A percentile compares a stretch with the other conserved stretches of the same genome.
These are phyloP conservation scores for Heliocidaris tuberculata DNA, from an alignment of 35 echinoderm and acorn worm species.

Conservation along the genomic window DNA sequence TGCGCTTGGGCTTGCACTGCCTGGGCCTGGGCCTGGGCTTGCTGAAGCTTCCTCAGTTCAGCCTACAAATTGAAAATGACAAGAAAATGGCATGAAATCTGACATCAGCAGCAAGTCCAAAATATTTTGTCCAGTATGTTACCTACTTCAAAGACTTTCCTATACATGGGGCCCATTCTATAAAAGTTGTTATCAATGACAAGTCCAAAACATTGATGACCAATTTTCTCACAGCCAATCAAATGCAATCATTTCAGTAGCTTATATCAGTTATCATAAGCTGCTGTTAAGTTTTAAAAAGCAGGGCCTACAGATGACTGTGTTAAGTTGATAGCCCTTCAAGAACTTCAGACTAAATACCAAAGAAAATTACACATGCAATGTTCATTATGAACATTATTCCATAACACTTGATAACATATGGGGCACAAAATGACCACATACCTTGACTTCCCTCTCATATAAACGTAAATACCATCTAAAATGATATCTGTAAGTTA, in stretches of 20 bases:
- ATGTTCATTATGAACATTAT: neutral
- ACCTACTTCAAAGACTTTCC: too few species aligned
- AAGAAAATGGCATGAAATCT: neutral
- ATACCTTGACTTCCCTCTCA: neutral
- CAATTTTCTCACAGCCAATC: too few species aligned
- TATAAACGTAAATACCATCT: neutral
- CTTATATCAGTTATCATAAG: too few species aligned
- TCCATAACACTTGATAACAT: neutral
- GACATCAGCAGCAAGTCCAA: neutral
- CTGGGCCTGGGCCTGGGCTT: slow-evolving; percentile 91
- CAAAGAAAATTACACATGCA: neutral
- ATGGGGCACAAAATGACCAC: neutral
- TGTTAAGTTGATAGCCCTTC: neutral
- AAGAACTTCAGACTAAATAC: neutral
- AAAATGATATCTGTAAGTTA: neutral
- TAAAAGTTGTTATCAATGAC: neutral
- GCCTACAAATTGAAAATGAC: neutral
- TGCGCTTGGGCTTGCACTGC: slow-evolving; percentile 88
- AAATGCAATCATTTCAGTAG: too few species aligned
- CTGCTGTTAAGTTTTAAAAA: too few species aligned
- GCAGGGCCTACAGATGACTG: too few species aligned
- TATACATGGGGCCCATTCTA: neutral
- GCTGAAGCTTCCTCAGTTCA: slow-evolving; percentile 67
- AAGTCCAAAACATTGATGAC: neutral
- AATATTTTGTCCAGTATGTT: neutral